Base-by-base conservation (phyloP, 2,797 vertebrate species). In the Poecilia picta region DNA sequence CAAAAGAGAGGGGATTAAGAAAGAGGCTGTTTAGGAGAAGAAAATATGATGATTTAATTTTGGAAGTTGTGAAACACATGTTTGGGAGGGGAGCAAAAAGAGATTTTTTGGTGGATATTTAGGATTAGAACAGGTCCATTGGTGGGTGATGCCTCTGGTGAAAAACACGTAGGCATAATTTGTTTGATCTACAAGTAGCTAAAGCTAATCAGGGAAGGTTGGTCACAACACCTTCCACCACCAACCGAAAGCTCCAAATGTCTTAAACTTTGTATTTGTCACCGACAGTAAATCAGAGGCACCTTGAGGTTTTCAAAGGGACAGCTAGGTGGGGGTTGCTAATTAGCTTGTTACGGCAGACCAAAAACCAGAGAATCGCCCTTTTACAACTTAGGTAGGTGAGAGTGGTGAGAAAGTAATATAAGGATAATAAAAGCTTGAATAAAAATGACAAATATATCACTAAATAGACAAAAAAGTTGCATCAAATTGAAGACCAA, bases 101-200 rank as follows among this genome's bases (percentile, higher is more conserved):
- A 31, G 31, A 62, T 72, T 81, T 81, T 57, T 25, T 73, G 49
- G 81, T 86, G 72, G 55, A 70, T 79, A 76, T 87, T 85, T 78
- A 66, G 71, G 41, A 73, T 47, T 81, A 79, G 79, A 81, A 88
- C 83, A 70, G 33, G 39, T 80, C 83, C 75, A 72, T 57, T 74
- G 76, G 36, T 80, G 74, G 80, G 73, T 83, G 87, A 89, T 92
- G 80, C 77, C 78, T 84, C 75, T 74, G 64, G 80, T 74, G 70
- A 12, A 11, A 81, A 25, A 55, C 79, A 83, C 70, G 18, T 73
- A 82, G 76, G 45, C 73, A 47, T 76, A 74, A 73, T 75, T 79
- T 43, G 66, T 41, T 55, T 74, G 72, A 62, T 62, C 85, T 87
- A 68, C 64, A 39, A 66, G 64, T 39, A 66, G 20, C 4, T 66